phyloP scores from a whole-genome alignment of 1,140 invertebrate species.

The Heliothis virescens region DNA sequence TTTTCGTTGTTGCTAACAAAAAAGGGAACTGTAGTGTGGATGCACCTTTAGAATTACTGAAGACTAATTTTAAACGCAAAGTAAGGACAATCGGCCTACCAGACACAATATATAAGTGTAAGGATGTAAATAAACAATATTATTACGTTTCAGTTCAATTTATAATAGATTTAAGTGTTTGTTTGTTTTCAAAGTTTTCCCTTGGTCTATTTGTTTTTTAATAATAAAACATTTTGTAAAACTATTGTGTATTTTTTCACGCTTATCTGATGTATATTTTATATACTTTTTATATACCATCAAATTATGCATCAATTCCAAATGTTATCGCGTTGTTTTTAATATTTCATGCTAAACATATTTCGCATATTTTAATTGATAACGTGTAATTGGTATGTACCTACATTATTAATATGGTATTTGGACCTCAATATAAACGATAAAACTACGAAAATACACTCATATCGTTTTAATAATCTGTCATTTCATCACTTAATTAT shows the following conservation, averaged over 20 bases:
- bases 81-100: background rate
- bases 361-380: no score
- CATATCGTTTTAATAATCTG: no score
- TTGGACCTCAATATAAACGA: no score
- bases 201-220: constrained; percentile 50
- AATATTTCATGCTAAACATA: no score
- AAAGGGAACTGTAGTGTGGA: background rate
- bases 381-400: no score
- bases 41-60: background rate
- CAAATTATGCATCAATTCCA: no score
- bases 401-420: no score
- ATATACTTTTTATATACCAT: no score
- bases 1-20: no score
- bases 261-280: no score
- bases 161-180: constrained; percentile 50
- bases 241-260: constrained; percentile 12
- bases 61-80: constrained; percentile 18
- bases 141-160: constrained; percentile 38
- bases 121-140: constrained; percentile 56
- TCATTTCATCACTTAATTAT: background rate
- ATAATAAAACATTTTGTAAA: constrained; percentile 55
- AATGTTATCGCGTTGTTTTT: no score
- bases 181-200: constrained; percentile 56
- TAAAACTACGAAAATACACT: no score
- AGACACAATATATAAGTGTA: constrained; percentile 35